A percentile compares a stretch with the other conserved stretches of the same genome.
These are phyloP conservation scores for Acronicta aceris DNA, from an alignment of 2,888 invertebrate genomes.

Conservation along the genomic window DNA sequence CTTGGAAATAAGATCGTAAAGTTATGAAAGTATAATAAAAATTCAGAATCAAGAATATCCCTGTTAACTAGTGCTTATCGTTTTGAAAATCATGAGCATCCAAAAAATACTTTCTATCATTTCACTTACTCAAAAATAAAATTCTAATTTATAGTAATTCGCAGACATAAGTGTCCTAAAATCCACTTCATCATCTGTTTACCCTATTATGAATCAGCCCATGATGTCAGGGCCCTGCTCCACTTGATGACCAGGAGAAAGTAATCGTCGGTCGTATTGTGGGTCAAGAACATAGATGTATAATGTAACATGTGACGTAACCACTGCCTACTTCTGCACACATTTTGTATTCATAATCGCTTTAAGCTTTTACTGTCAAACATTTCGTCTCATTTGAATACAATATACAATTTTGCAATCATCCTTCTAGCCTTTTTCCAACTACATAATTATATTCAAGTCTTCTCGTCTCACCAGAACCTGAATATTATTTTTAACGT, in stretches of 20 bases:
- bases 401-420: not conserved
- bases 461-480: too few species aligned
- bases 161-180: not conserved
- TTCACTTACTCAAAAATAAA: too few species aligned
- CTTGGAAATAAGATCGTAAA: too few species aligned
- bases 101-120: not conserved
- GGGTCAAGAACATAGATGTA: constrained; percentile 64
- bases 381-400: not conserved
- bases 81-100: not conserved
- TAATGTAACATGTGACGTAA: constrained; percentile 57
- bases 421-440: too few species aligned
- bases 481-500: too few species aligned
- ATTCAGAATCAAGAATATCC: not conserved
- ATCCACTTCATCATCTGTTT: constrained; percentile 6
- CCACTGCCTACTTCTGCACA: not conserved
- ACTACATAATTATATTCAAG: too few species aligned
- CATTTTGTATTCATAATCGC: too few species aligned
- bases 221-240: constrained; percentile 23
- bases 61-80: not conserved
- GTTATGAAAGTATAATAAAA: too few species aligned
- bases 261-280: constrained; percentile 54
- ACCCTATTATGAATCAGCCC: constrained; percentile 26
- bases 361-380: not conserved
- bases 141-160: not conserved
- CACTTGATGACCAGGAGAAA: constrained; percentile 57